Evolutionary conservation across 2,797 vertebrate genomes (phyloP).

Genomic region (Esox lucius): DNA sequence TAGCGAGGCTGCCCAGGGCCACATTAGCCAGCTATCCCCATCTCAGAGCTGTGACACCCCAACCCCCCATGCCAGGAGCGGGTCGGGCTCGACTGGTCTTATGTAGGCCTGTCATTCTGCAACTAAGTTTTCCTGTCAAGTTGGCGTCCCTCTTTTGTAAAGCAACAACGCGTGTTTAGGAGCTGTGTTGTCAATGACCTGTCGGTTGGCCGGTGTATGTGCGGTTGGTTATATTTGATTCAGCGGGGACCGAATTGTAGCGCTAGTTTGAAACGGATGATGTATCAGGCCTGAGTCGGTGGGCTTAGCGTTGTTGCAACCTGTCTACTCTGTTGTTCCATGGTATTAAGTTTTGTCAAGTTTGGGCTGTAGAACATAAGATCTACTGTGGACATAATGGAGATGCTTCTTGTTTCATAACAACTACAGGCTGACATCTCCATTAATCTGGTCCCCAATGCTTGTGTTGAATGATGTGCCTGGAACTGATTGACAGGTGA

Average conservation of each 20-base stretch:
- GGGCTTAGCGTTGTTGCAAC: background rate
- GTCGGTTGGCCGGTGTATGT: background rate
- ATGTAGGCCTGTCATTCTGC: constrained; percentile 34
- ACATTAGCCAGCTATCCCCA: constrained; percentile 57
- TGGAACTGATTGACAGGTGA: too few species aligned
- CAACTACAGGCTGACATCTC: too few species aligned
- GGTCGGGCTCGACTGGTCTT: constrained; percentile 36
- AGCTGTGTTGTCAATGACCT: constrained; percentile 16
- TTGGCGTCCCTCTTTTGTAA: constrained; percentile 48
- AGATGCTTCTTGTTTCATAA: too few species aligned
- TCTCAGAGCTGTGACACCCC: constrained; percentile 24
- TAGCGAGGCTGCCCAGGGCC: constrained; percentile 61
- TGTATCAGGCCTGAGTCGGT: background rate
- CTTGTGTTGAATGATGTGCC: too few species aligned
- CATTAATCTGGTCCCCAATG: too few species aligned
- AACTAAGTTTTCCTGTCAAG: constrained; percentile 59
- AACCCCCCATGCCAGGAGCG: constrained; percentile 17
- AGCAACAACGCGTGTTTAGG: constrained; percentile 37
- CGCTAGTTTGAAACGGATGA: background rate
- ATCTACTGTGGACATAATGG: too few species aligned
- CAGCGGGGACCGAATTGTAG: background rate
- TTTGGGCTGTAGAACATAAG: too few species aligned
- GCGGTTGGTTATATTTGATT: background rate
- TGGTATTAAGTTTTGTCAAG: background rate
- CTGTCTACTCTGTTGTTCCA: too few species aligned